Evolutionary conservation across 2,113 vertebrate species (phyloP).

Genomic region (Desmodus rotundus): DNA sequence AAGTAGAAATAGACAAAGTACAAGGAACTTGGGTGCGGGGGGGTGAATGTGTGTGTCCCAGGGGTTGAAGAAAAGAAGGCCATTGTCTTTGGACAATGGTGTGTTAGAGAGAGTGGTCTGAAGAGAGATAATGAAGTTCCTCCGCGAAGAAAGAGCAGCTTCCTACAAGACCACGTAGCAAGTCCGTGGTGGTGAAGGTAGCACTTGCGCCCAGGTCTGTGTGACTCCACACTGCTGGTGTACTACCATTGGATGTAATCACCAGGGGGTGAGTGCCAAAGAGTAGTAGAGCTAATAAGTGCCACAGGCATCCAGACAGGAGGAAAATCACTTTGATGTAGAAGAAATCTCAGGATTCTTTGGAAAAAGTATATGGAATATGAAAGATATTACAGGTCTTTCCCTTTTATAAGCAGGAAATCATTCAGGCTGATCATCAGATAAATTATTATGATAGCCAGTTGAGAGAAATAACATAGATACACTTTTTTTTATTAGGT

Average conservation of each 20-base stretch:
- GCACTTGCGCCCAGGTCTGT: background rate
- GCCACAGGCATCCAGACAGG: background rate
- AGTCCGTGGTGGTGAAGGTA: background rate
- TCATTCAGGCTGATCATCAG: background rate
- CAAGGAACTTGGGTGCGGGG: background rate
- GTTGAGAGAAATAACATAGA: constrained; percentile 1
- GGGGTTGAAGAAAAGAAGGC: background rate
- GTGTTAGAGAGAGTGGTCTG: background rate
- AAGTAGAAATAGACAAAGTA: background rate
- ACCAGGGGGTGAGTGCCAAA: background rate
- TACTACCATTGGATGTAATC: background rate
- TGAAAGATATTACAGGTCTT: background rate
- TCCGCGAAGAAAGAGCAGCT: background rate
- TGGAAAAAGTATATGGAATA: background rate
- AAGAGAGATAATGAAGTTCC: background rate
- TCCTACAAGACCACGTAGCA: background rate
- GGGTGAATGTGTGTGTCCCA: background rate
- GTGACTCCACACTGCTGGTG: background rate
- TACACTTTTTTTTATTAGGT: background rate
- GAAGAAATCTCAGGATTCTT: background rate
- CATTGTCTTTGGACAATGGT: background rate
- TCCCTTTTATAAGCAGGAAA: background rate
- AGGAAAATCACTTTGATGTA: background rate
- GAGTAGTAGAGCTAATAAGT: background rate
- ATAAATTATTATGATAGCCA: background rate